phyloP scores from a whole-genome alignment of 2,797 vertebrate species.

The Lacerta agilis region DNA sequence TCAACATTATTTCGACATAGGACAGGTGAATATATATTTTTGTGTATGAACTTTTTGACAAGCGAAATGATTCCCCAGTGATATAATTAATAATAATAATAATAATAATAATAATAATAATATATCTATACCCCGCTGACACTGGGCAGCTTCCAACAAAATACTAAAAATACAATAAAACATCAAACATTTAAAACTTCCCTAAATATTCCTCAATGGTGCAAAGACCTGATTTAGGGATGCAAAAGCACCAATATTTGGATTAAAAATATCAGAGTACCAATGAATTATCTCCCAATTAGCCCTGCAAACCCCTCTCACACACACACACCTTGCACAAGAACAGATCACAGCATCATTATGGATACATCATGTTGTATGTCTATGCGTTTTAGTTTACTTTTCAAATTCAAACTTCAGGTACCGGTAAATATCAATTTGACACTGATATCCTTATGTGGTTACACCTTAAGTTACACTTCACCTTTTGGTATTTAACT shows the following conservation, averaged over 20 bases:
- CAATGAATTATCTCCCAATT: not conserved
- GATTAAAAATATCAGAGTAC: conserved; percentile 23
- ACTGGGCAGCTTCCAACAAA: too few relatives aligned
- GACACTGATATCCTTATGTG: not conserved
- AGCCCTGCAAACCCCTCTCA: not conserved
- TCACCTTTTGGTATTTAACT: too few relatives aligned
- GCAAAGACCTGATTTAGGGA: not conserved
- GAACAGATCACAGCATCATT: not conserved
- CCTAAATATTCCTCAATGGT: not conserved
- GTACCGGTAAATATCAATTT: not conserved
- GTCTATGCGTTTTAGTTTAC: not conserved
- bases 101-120: too few relatives aligned
- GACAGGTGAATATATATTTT: not conserved
- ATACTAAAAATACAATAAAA: too few relatives aligned
- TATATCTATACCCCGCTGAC: too few relatives aligned
- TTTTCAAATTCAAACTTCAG: not conserved
- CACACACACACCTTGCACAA: not conserved
- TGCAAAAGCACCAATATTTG: not conserved
- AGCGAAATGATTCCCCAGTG: not conserved
- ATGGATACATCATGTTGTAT: not conserved
- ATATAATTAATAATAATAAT: too few relatives aligned
- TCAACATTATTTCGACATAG: not conserved
- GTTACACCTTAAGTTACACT: not conserved
- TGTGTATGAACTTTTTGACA: not conserved
- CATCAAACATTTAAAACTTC: too few relatives aligned